Conservation (phyloP, 2,797 vertebrate species). For the Micromesistius poutassou region DNA sequence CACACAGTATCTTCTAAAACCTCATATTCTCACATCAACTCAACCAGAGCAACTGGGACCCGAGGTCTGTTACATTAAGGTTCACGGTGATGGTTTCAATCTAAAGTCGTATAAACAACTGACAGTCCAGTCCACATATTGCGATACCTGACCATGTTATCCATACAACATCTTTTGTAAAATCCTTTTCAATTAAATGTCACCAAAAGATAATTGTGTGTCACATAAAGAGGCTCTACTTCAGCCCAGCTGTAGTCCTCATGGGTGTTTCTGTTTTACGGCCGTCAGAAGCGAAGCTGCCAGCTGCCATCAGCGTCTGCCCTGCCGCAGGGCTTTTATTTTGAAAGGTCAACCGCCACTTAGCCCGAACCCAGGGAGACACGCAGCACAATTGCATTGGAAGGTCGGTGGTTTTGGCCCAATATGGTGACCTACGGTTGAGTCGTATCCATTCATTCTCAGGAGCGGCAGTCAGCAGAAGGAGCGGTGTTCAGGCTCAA, state of each 20-base stretch:
- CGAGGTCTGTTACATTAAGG: neutral
- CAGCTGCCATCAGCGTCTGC: slow-evolving; percentile 26
- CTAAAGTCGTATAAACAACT: neutral
- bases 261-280: slow-evolving; percentile 28
- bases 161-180: neutral
- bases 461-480: neutral
- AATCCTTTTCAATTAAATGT: neutral
- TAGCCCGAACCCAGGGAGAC: slow-evolving; percentile 32
- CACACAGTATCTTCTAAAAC: neutral
- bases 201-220: neutral
- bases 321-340: slow-evolving; percentile 35
- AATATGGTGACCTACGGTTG: slow-evolving; percentile 44
- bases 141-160: neutral
- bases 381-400: slow-evolving; percentile 50
- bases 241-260: slow-evolving; percentile 17
- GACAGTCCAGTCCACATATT: neutral
- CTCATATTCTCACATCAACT: neutral
- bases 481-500: neutral
- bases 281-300: slow-evolving; percentile 29
- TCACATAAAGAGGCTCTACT: neutral
- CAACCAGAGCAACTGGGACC: too few species aligned
- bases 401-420: slow-evolving; percentile 51
- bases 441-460: too few species aligned
- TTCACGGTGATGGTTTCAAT: neutral
- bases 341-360: slow-evolving; percentile 62